Evolutionary conservation across 35 echinoderm and acorn worm species (phyloP), one percentile per base, ranked within the genome.

Genomic region (Diadema setosum): DNA sequence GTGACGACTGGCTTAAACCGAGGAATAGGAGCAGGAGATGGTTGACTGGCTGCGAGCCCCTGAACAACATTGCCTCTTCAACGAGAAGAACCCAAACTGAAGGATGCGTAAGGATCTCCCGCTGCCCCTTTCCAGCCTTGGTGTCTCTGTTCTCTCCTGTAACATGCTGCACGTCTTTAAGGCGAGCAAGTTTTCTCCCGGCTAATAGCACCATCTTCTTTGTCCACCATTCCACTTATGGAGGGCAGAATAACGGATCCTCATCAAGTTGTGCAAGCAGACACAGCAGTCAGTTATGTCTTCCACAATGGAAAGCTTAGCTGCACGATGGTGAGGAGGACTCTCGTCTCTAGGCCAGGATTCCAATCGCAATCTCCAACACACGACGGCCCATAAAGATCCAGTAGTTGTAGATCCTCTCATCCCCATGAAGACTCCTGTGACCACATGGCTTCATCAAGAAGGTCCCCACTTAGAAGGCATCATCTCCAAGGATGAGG

Each of bases 1-100:
- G 75, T 81, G 75, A 81, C 2, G 75, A 39, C 75, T 30, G 75
- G 42, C 75, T 81, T 81, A 29, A 81, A n/a, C 37, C 34, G 75
- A 81, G 75, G 75, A 81, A 39, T 39, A 81, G 75, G 75, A 81
- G 75, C 75, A 81, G 37, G 75, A 81, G 75, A 81, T 81, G 2
- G 2, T 81, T 81, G 75, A 81, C 75, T 81, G 75, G 75, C 75
- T 80, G 18, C 75, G 42, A 39, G 75, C 75, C 75, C 48, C 75
- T 39, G 75, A 81, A 39, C 75, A 81, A 21, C 0, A 81, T 81
- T 81, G 75, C 75, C 75, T 81, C 1, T 11, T 81, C 75, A 81
- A 81, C 37, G 42, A 81, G 75, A 81, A 81, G 75, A 29, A 81
- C 75, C 37, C 20, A 18, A 83, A 83, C 44, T 83, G 7, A 9